These are phyloP conservation scores for Conchocele bisecta DNA, from an alignment of 2,888 invertebrate species.

Conservation along the genomic window DNA sequence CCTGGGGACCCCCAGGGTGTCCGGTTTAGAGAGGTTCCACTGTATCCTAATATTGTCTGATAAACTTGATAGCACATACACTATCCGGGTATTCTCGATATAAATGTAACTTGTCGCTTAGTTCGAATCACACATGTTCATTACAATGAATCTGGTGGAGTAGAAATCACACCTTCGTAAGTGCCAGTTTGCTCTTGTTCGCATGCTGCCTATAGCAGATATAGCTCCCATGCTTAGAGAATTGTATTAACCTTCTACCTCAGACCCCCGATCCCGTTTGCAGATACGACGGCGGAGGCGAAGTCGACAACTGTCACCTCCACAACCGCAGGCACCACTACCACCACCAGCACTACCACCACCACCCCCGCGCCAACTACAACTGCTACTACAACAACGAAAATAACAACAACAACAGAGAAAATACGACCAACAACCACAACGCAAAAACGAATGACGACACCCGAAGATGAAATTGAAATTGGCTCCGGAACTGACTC, in stretches of 20 bases:
- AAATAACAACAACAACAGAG: background rate
- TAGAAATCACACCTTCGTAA: too few species aligned
- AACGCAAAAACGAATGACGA: background rate
- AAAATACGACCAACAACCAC: conserved; percentile 6
- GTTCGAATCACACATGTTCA: too few species aligned
- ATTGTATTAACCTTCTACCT: background rate
- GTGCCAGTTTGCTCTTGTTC: too few species aligned
- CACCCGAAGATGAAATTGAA: conserved; percentile 3
- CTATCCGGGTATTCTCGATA: too few species aligned
- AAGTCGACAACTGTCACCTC: background rate
- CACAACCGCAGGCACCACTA: background rate
- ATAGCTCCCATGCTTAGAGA: too few species aligned
- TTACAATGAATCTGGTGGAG: too few species aligned
- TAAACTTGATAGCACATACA: too few species aligned
- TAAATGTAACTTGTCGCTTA: too few species aligned
- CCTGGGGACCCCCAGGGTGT: too few species aligned
- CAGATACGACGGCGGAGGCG: conserved; percentile 8
- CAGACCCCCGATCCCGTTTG: conserved; percentile 7
- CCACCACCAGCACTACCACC: conserved; percentile 3
- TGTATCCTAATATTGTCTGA: too few species aligned
- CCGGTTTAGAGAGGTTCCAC: too few species aligned
- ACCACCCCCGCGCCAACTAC: background rate
- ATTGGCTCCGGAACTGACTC: background rate
- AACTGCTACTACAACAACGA: background rate
- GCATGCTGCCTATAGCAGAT: too few species aligned